Evolutionary conservation across 2,113 vertebrate species (phyloP), one percentile per base, ranked within the genome.

Genomic region (Calyptomena viridis): DNA sequence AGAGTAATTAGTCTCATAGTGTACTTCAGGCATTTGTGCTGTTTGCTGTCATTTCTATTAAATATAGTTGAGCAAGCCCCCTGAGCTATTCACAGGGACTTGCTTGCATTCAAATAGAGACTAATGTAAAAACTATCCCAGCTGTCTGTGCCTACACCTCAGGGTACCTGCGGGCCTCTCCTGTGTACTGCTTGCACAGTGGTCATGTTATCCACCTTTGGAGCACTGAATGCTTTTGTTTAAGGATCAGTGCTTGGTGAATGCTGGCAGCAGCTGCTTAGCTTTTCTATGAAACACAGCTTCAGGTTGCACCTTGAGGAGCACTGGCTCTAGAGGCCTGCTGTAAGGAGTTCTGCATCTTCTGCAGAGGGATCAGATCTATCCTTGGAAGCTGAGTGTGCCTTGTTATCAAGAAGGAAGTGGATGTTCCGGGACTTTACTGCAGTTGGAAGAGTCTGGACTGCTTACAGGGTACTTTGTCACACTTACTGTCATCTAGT

Each of bases 111-210:
- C 1, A 2, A 3, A 7, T 8, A 17, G 66, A 46, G 28, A 76
- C 5, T 40, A 33, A 25, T 37, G 21, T 31, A 22, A 2, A 22
- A 46, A 7, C 58, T 85, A 7, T 68, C 27, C 12, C 21, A 28
- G 16, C 11, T 3, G 4, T 24, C 37, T 79, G n/a, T n/a, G 35
- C 35, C 67, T 46, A 0, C 0, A 0, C 50, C 28, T 86, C 3
- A 37, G 40, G 7, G 25, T 74, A 67, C 46, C 76, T 87, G 55
- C 73, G 44, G 73, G 20, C 37, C 79, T 79, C 31, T 67, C 19
- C 27, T 40, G 14, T 35, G 21, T 59, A 1, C 27, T 42, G 42
- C 20, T 9, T 23, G 46, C 37, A 5, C 31, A 8, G 21, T 23
- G 66, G 18, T 79, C 28, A 5, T 52, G 33, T 88, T 6, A 53